phyloP scores from a whole-genome alignment of 2,797 vertebrate species.

The Phoxinus dragarum region DNA sequence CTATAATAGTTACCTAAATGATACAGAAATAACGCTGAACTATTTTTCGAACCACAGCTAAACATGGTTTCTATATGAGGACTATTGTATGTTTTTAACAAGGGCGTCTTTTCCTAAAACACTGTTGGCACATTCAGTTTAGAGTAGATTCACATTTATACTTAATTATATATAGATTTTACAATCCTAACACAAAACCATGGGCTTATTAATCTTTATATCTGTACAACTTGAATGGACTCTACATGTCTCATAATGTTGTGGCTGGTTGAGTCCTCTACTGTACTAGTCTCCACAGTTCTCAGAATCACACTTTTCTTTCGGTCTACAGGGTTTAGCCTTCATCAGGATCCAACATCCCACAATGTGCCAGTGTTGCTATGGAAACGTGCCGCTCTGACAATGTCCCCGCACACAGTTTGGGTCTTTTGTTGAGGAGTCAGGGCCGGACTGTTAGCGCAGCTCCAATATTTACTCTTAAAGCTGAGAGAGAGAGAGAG shows the following conservation, averaged over 20 bases:
- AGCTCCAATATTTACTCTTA: constrained; percentile 54
- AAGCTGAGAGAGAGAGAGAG: neutral
- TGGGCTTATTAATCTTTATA: neutral
- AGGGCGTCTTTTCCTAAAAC: neutral
- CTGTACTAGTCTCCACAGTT: neutral
- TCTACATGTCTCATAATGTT: neutral
- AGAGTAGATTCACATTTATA: neutral
- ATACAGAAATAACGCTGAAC: neutral
- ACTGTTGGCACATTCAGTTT: neutral
- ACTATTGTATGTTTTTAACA: neutral
- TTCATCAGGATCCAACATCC: constrained; percentile 60
- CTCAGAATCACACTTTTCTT: neutral
- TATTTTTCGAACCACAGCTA: neutral
- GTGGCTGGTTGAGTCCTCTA: neutral
- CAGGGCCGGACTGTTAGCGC: constrained; percentile 41
- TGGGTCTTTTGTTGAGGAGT: constrained; percentile 50
- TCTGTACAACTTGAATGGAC: neutral
- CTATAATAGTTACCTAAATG: neutral
- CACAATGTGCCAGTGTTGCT: constrained; percentile 65
- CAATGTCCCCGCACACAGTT: constrained; percentile 53
- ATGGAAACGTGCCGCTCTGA: constrained; percentile 63
- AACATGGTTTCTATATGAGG: neutral
- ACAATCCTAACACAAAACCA: neutral
- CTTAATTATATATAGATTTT: neutral
- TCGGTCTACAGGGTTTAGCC: constrained; percentile 38